Evolutionary conservation across 2,888 invertebrate genomes (phyloP), one percentile per base, ranked within the genome.

Genomic region (Xylota segnis): DNA sequence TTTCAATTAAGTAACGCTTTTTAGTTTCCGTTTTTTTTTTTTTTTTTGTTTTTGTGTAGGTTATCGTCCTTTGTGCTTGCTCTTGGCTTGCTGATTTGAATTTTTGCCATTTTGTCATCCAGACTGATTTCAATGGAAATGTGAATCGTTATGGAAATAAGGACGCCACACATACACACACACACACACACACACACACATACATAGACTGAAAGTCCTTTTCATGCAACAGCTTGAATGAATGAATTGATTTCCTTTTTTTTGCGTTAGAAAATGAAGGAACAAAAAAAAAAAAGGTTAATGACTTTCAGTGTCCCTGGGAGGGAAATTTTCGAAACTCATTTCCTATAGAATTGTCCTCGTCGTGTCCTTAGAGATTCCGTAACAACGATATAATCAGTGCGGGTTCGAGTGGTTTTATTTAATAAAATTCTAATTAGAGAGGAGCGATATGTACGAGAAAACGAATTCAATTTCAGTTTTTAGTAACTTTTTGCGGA

Each of bases 1-100:
- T 82, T 86, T 86, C 81, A 86, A 86, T 86, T 86, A 82, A 71
- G 63, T 77, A 56, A 59, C 54, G 40, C 43, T 59, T 61, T 65
- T 59, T 72, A 52, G 71, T 32, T n/a, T 7, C 9, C 4, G 50
- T 52, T 29, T 54, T 37, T 65, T 43, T 34, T 32, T 47, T 50
- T 56, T 32, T 45, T 37, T 27, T 56, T 45, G 23, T 5, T 9
- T 29, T 23, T 16, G 27, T 27, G 16, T 9, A 5, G 16, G 29
- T 14, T 18, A 0, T n/a, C 6, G 40, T 52, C n/a, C 50, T 12
- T 68, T 27, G 61, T 70, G 23, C 45, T 58, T 43, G n/a, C n/a
- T n/a, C n/a, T n/a, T n/a, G n/a, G n/a, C n/a, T 14, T 18, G 34
- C 14, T 81, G 66, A 81, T 59, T 77, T 65, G 63, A 72, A 56